These are phyloP conservation scores for Phataginus tetradactyla DNA, from an alignment of 2,797 vertebrate genomes.

Conservation along the genomic window DNA sequence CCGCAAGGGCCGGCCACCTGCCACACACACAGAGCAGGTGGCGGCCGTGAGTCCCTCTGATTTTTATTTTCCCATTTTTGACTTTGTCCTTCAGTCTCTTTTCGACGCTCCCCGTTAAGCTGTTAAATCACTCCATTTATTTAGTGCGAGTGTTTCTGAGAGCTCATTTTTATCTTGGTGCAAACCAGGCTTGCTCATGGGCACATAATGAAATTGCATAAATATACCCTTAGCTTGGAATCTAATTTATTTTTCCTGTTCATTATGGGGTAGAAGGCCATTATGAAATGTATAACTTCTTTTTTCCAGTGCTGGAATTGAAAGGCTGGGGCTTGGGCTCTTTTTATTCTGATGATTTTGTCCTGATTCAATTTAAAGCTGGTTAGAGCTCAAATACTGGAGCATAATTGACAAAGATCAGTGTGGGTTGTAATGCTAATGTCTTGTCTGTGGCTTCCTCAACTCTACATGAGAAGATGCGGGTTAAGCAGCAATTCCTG, in stretches of 20 bases:
- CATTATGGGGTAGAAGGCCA: constrained; percentile 91
- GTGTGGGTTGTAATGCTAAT: constrained; percentile 83
- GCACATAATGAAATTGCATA: constrained; percentile 93
- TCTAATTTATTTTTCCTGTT: constrained; percentile 93
- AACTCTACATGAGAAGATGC: background rate
- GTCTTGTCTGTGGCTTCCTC: constrained; percentile 64
- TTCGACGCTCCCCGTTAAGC: constrained; percentile 86
- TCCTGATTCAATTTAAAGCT: constrained; percentile 90
- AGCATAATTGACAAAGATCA: constrained; percentile 87
- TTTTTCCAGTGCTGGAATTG: constrained; percentile 85
- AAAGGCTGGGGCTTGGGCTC: constrained; percentile 86
- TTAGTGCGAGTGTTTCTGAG: constrained; percentile 89
- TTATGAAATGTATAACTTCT: constrained; percentile 90
- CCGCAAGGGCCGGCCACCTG: background rate
- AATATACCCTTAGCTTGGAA: constrained; percentile 91
- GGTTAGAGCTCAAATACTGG: constrained; percentile 87
- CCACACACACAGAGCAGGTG: accelerated
- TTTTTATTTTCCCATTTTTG: constrained; percentile 85
- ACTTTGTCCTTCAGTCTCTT: constrained; percentile 87
- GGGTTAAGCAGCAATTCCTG: background rate
- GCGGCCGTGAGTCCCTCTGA: background rate
- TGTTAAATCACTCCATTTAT: constrained; percentile 93
- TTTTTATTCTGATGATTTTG: constrained; percentile 89
- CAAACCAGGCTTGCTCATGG: constrained; percentile 90
- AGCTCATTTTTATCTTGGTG: constrained; percentile 91